Conservation (phyloP, 2,797 vertebrate species). For the Antrozous pallidus region DNA sequence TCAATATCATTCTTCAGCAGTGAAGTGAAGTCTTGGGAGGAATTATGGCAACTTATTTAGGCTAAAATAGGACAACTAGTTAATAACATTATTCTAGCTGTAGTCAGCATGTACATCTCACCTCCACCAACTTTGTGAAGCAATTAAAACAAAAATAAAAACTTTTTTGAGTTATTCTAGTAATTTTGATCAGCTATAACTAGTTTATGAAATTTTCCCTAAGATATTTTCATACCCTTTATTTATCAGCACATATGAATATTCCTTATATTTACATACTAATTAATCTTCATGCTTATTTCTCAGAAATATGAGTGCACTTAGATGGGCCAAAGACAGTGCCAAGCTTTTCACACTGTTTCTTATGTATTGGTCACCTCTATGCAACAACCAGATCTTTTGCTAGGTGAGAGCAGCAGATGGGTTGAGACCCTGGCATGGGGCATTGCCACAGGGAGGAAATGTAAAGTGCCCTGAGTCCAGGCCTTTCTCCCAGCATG, state of each 20-base stretch:
- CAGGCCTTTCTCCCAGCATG: background rate
- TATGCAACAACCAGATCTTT: background rate
- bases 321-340: background rate
- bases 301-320: background rate
- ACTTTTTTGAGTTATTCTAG: background rate
- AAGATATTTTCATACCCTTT: background rate
- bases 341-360: background rate
- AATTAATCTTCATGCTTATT: slow-evolving; percentile 14
- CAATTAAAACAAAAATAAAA: background rate
- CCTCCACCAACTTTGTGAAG: background rate
- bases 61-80: background rate
- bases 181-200: background rate
- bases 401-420: background rate
- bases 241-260: background rate
- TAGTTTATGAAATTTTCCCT: background rate
- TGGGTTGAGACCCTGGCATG: background rate
- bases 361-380: background rate
- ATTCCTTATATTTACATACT: background rate
- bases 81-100: background rate
- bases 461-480: background rate
- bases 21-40: background rate
- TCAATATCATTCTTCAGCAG: background rate
- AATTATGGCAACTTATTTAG: background rate
- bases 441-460: background rate
- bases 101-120: background rate